phyloP scores from a whole-genome alignment of 2,888 invertebrate genomes.

The Neria commutata region DNA sequence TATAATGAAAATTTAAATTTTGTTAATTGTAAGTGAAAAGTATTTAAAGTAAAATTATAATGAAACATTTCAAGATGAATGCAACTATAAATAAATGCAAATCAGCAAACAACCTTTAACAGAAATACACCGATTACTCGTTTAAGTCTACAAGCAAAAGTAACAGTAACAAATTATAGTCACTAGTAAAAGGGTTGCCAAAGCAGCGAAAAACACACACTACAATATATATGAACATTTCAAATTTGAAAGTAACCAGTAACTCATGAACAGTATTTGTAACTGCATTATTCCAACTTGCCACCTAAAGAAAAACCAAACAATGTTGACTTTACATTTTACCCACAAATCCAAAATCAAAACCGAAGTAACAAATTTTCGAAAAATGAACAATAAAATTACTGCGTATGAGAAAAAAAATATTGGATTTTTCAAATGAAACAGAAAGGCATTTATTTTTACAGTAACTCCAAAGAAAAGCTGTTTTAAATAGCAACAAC shows the following conservation, averaged over 20 bases:
- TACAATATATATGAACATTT: neutral
- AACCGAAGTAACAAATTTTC: conserved; percentile 2
- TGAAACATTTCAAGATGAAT: neutral
- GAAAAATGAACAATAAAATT: conserved; percentile 12
- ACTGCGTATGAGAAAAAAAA: no score
- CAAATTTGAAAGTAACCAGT: neutral
- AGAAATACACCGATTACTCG: conserved; percentile 21
- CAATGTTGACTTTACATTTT: conserved; percentile 22
- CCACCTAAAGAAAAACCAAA: conserved; percentile 30
- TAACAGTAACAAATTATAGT: neutral
- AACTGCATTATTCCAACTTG: conserved; percentile 14
- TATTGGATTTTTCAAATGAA: no score
- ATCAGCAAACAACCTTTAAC: conserved; percentile 8
- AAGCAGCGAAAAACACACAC: neutral
- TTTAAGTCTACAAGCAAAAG: conserved; percentile 15
- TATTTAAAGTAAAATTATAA: conserved; percentile 15
- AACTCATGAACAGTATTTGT: neutral
- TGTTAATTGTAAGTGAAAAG: conserved; percentile 14
- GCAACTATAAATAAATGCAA: neutral
- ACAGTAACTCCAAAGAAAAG: no score
- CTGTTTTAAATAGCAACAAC: conserved; percentile 15
- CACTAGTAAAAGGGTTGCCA: no score
- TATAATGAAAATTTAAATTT: conserved; percentile 6
- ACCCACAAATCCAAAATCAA: conserved; percentile 15
- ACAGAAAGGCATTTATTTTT: conserved; percentile 32